Base-by-base conservation (phyloP, 2,797 vertebrate species). In the Scomberomorus guttatus region DNA sequence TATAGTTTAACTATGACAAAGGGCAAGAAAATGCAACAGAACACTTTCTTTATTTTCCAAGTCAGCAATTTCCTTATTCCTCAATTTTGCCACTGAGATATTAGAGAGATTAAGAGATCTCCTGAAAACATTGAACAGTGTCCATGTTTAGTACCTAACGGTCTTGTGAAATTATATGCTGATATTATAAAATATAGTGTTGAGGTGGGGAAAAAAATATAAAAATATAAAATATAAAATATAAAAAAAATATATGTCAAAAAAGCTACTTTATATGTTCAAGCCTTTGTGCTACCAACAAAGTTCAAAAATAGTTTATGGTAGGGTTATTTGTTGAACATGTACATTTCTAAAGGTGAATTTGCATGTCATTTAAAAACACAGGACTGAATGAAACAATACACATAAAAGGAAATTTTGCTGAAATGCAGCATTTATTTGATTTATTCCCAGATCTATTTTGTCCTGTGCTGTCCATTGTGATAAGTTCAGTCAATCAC, bases 1-100 rank as follows among this genome's bases (percentile, higher is more conserved):
- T 55, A n/a, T 66, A 46, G 37, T 74, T 76, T 27, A 37, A 72
- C 22, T 66, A 27, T 4, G 32, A 32, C 25, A 73, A 76, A 70
- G 20, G 12, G 22, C 27, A 44, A 57, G 29, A 46, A 54, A 70
- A 59, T 44, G 4, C 7, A 68, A 27, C 8, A 62, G 24, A 22
- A 62, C 11, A 20, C 39, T 58, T 42, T 27, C 39, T 58, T 42
- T 27, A 37, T 61, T 66, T 65, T 66, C 15, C 11, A 32, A 34
- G n/a, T 76, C 0, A 39, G 12, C 17, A 75, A 15, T 22, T 10
- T 55, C 6, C 32, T 39, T 22, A 29, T 61, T 58, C 27, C 25
- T 51, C 61, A 27, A 59, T 34, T 1, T n/a, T 52, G 44, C 24
- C 25, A 7, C 29, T 32, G 29, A 32, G 4, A 32, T 37, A 17